Evolutionary conservation across 1,140 invertebrate genomes (phyloP).

Genomic region (Bicyclus anynana): DNA sequence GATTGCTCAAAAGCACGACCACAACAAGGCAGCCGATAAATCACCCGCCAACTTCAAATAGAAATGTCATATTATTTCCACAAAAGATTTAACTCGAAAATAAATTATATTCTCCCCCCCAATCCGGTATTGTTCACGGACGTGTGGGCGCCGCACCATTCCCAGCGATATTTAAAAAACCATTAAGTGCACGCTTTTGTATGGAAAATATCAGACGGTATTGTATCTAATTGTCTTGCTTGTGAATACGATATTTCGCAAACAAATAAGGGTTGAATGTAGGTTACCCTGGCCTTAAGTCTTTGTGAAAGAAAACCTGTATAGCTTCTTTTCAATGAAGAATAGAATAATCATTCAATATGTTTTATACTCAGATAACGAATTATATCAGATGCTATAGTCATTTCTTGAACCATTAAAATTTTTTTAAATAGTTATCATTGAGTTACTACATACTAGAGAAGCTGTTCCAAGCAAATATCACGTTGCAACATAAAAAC

Average conservation of each 20-base stretch:
- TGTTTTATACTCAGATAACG: no score
- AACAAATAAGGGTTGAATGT: slow-evolving; percentile 8
- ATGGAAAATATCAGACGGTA: slow-evolving; percentile 44
- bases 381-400: no score
- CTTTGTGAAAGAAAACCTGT: background rate
- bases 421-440: no score
- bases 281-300: background rate
- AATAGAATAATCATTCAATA: no score
- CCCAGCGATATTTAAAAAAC: slow-evolving; percentile 74
- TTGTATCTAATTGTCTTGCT: slow-evolving; percentile 32
- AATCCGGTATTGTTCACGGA: slow-evolving; percentile 67
- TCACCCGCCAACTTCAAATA: slow-evolving; percentile 73
- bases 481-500: no score
- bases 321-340: background rate
- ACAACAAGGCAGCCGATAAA: slow-evolving; percentile 67
- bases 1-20: slow-evolving; percentile 44
- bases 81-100: slow-evolving; percentile 77
- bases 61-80: slow-evolving; percentile 77
- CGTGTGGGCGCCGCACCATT: slow-evolving; percentile 68
- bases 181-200: slow-evolving; percentile 74
- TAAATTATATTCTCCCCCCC: slow-evolving; percentile 73
- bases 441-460: no score
- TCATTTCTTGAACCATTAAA: no score
- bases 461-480: no score
- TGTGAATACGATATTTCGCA: slow-evolving; percentile 18